Evolutionary conservation across 2,113 vertebrate species (phyloP).

Genomic region (Motacilla alba): DNA sequence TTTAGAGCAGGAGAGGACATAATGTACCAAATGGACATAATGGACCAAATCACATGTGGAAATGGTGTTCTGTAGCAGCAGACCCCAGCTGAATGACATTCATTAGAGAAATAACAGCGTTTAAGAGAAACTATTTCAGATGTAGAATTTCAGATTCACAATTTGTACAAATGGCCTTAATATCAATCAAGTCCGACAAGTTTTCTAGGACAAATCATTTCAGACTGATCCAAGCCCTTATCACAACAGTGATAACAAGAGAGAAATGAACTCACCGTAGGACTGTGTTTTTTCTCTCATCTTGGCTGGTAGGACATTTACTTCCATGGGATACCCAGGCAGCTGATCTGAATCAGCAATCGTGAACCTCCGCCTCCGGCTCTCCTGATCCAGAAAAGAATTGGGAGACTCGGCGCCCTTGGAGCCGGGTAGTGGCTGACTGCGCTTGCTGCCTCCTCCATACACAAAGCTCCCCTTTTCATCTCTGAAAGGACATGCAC

Average conservation of each 20-base stretch:
- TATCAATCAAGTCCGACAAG: background rate
- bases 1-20: background rate
- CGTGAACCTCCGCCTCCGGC: slow-evolving; percentile 74
- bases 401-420: slow-evolving; percentile 90
- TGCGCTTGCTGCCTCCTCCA: slow-evolving; percentile 61
- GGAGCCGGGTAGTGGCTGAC: slow-evolving; percentile 26
- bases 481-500: slow-evolving; percentile 71
- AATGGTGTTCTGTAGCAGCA: background rate
- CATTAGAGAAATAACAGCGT: background rate
- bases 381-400: slow-evolving; percentile 85
- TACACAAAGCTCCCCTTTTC: slow-evolving; percentile 69
- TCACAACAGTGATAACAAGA: background rate
- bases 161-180: background rate
- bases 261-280: slow-evolving; percentile 73
- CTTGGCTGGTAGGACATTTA: slow-evolving; percentile 73
- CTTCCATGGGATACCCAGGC: slow-evolving; percentile 72
- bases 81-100: background rate
- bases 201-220: background rate
- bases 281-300: slow-evolving; percentile 81
- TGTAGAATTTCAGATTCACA: slow-evolving; percentile 11
- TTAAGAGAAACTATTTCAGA: slow-evolving; percentile 30
- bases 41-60: background rate
- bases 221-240: background rate
- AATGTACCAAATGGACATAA: background rate
- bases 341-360: slow-evolving; percentile 76